Evolutionary conservation across 2,888 invertebrate species (phyloP).

Genomic region (Synanthedon andrenaeformis): DNA sequence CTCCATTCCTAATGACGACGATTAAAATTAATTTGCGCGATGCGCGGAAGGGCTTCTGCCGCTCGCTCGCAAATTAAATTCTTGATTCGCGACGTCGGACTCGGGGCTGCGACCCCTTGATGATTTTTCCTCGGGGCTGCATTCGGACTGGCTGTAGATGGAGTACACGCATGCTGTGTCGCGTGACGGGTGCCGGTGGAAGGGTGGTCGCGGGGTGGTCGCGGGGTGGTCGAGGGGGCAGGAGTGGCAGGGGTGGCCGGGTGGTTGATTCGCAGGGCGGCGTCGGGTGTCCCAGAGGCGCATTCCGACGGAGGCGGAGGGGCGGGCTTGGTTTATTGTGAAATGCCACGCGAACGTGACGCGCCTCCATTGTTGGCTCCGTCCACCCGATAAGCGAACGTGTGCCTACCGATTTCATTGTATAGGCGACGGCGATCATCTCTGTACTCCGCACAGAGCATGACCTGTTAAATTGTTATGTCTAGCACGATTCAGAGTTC

Average conservation of each 20-base stretch:
- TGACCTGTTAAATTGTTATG: too few species aligned
- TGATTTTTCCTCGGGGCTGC: neutral
- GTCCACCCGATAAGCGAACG: neutral
- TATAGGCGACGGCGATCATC: too few species aligned
- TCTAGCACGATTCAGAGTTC: too few species aligned
- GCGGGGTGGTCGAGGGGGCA: neutral
- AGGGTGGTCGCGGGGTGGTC: neutral
- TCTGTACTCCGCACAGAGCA: too few species aligned
- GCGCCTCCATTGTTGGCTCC: neutral
- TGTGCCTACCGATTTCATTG: neutral
- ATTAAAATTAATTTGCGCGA: constrained; percentile 65
- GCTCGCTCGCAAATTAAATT: constrained; percentile 52
- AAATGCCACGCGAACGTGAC: constrained; percentile 8
- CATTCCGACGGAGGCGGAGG: neutral
- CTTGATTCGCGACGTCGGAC: constrained; percentile 17
- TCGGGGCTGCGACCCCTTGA: constrained; percentile 13
- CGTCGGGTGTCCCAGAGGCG: neutral
- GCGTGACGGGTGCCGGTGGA: constrained; percentile 4
- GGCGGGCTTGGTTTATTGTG: constrained; percentile 8
- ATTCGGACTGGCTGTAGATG: neutral
- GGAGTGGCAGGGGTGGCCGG: constrained; percentile 1
- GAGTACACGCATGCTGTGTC: constrained; percentile 1
- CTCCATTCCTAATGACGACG: constrained; percentile 50
- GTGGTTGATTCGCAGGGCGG: neutral
- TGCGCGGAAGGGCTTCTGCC: constrained; percentile 12